Evolutionary conservation across 2,888 invertebrate genomes (phyloP), one percentile per base, ranked within the genome.

Genomic region (Thecocarcelia acutangulata): DNA sequence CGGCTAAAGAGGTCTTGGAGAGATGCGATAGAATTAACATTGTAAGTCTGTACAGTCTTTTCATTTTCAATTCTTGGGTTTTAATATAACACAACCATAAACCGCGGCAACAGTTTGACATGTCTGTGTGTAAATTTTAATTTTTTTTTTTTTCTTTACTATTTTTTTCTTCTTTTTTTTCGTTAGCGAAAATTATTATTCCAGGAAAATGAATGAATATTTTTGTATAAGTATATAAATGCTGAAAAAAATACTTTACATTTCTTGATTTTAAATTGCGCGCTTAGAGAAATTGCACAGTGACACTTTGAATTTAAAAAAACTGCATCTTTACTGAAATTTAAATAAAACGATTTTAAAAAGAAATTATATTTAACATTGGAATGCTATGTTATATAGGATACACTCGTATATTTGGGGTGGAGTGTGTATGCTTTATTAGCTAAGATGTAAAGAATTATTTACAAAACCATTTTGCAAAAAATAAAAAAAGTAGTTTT

Each of bases 31-130:
- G n/a, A 17, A 13, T 42, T 11, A 17, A 28, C 40, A 28, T 21
- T 63, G 21, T 19, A 66, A 68, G 72, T 64, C 33, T 33, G 33
- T 33, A 33, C 9, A 15, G 56, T 58, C 42, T 42, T 46, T 46
- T 72, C 56, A 37, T 61, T 61, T 21, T 44, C 40, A 37, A n/a
- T 74, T 54, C 58, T 46, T 52, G 3, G 13, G 37, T 48, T 68
- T 74, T 58, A 74, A 64, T 66, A 69, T 50, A 66, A 80, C 72
- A 68, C 56, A 80, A 72, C 76, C 72, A 56, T 68, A 70, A 76
- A 76, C 80, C 80, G 42, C 76, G 76, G 80, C 80, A 80, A 80
- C 80, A 80, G 80, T 80, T 80, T 76, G 80, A 24, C 58, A 24
- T 74, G 50, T 52, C 37, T 63, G 48, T 63, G 33, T 52, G 15